Evolutionary conservation across 2,888 invertebrate species (phyloP).

Genomic region (Galerucella pusilla): DNA sequence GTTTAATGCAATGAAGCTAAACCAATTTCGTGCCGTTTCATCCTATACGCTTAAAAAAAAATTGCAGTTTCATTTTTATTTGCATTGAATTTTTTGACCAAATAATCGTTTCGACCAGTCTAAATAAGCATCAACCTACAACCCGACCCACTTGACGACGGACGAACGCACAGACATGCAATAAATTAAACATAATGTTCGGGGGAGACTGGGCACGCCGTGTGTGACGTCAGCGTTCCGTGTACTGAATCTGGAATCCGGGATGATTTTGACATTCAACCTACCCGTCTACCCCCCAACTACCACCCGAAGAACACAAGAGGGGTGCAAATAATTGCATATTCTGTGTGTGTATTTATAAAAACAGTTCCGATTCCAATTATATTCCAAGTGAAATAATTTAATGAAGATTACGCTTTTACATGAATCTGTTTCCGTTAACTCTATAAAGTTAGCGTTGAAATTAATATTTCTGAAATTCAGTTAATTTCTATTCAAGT

Average conservation of each 20-base stretch:
- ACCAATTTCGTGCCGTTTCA: no score
- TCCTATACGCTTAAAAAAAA: no score
- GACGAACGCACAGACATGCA: slow-evolving; percentile 56
- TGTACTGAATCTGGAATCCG: slow-evolving; percentile 54
- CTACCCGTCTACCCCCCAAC: slow-evolving; percentile 28
- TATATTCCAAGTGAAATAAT: background rate
- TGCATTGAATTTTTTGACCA: background rate
- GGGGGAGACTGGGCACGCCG: slow-evolving; percentile 51
- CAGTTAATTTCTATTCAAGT: slow-evolving; percentile 1
- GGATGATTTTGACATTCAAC: slow-evolving; percentile 39
- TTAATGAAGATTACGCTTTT: background rate
- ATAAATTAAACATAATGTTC: slow-evolving; percentile 59
- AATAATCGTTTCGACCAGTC: slow-evolving; percentile 1
- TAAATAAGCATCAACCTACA: slow-evolving; percentile 13
- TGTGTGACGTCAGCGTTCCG: slow-evolving; percentile 57
- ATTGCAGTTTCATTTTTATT: background rate
- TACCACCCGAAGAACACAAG: background rate
- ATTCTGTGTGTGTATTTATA: background rate
- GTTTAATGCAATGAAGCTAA: no score
- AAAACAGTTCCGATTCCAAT: background rate
- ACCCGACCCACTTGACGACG: slow-evolving; percentile 41
- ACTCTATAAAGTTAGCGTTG: background rate
- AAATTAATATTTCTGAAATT: slow-evolving; percentile 5
- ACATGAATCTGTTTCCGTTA: background rate
- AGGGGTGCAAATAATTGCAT: slow-evolving; percentile 9